Base-by-base conservation (phyloP, 2,888 invertebrate genomes). In the Eurois occulta region DNA sequence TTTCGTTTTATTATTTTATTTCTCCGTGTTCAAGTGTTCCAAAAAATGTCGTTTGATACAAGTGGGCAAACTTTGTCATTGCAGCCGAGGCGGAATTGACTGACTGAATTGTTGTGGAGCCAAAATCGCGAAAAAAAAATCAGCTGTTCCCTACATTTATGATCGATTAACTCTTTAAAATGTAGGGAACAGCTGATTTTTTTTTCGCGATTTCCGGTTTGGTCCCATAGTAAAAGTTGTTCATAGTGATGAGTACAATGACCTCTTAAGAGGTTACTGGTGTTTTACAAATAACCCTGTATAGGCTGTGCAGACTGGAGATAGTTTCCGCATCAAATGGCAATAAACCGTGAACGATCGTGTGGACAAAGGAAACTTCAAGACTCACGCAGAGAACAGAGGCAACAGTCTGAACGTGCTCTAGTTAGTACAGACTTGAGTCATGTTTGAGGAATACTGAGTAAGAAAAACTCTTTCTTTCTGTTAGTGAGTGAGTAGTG, bases 331-430 rank as follows among this genome's bases (percentile, higher is more conserved):
- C 67, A 73, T 75, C 66, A 72, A 81, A 87, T 65, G 38, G 28
- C 75, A 77, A 78, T 82, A 82, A 73, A 76, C 43, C 21, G 38
- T 60, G 72, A 70, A 73, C 32, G 67, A 85, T 73, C 58, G 69
- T 38, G 83, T 43, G 48, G 55, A 77, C 69, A 76, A 72, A 72
- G 52, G 48, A 76, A 18, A 64, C 43, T 35, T 41, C 71, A 60
- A 18, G 21, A 32, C 10, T 35, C 11, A 72, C 41, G 28, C 8
- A 16, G 35, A 52, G 66, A 62, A 18, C 32, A 48, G 21, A n/a
- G 13, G 52, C 21, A 60, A 24, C 48, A 46, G 66, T 68, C 13
- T 64, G 46, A 32, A 35, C 70, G 70, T 67, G 43, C 48, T 62
- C 52, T 58, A 64, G 48, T 67, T n/a, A 60, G 52, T 10, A 58